Percentiles rank a stretch among this genome's conserved stretches.
Conservation (phyloP, 2,888 invertebrate genomes). For the Xanthorhoe designata region DNA sequence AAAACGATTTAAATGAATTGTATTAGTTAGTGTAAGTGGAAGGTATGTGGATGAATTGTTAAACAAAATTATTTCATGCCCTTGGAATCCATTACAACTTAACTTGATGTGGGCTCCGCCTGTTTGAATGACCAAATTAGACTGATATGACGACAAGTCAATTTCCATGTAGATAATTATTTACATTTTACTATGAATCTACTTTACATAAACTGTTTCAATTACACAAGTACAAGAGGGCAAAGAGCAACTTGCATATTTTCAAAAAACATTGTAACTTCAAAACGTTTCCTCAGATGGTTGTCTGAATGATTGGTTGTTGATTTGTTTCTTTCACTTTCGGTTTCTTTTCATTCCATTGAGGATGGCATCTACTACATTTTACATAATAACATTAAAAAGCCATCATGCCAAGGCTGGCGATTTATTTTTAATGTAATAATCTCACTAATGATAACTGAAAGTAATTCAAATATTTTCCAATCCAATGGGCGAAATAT, state of each 20-base stretch:
- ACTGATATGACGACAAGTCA: conserved; percentile 67
- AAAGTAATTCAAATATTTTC: conserved; percentile 50
- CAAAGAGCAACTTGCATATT: conserved; percentile 39
- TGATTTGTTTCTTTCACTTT: conserved; percentile 36
- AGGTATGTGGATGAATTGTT: conserved; percentile 55
- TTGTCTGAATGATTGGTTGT: conserved; percentile 24
- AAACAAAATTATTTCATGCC: conserved; percentile 62
- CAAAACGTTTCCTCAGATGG: conserved; percentile 15
- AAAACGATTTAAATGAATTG: conserved; percentile 64
- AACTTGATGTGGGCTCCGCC: conserved; percentile 69
- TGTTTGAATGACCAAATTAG: conserved; percentile 71
- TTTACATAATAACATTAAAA: conserved; percentile 33
- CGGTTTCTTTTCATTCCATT: conserved; percentile 43
- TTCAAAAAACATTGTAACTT: conserved; percentile 24
- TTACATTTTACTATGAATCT: conserved; percentile 51
- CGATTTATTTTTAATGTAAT: conserved; percentile 47
- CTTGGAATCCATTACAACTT: conserved; percentile 60
- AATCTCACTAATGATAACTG: conserved; percentile 79
- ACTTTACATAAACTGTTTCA: conserved; percentile 48
- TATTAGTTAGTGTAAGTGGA: conserved; percentile 73
- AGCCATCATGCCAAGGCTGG: conserved; percentile 29
- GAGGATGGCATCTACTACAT: conserved; percentile 40
- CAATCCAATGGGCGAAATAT: conserved; percentile 68
- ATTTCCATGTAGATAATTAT: conserved; percentile 61
- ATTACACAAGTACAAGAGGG: conserved; percentile 56